A percentile compares a stretch with the other conserved stretches of the same genome.
phyloP scores from a whole-genome alignment of 2,888 invertebrate genomes.

The Heliconius erato region DNA sequence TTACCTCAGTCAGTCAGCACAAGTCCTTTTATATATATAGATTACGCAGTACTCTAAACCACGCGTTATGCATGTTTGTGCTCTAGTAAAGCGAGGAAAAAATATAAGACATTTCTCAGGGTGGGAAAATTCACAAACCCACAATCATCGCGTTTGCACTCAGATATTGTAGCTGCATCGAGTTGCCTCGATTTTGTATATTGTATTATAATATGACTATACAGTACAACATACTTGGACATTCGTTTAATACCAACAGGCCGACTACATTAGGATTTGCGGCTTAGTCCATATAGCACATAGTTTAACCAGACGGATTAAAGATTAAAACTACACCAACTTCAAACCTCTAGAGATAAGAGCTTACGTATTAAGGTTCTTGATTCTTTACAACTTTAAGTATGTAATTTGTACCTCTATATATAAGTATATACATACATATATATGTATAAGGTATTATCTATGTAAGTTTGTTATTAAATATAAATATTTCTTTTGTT shows the following conservation, averaged over 20 bases:
- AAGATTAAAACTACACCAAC: slow-evolving; percentile 11
- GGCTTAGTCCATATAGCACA: background rate
- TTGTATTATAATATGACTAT: background rate
- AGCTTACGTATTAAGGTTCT: background rate
- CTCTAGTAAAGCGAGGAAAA: too few relatives aligned
- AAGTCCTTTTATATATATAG: too few relatives aligned
- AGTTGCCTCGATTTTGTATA: background rate
- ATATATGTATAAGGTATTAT: too few relatives aligned
- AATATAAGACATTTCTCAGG: too few relatives aligned
- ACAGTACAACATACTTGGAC: background rate
- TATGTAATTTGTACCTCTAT: background rate
- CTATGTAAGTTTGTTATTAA: too few relatives aligned
- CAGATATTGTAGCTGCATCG: too few relatives aligned
- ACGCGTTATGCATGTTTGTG: too few relatives aligned
- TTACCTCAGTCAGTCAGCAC: too few relatives aligned
- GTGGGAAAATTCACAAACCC: background rate
- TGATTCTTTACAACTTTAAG: background rate
- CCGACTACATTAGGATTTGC: background rate
- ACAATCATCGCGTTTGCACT: too few relatives aligned
- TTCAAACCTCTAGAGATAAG: slow-evolving; percentile 6
- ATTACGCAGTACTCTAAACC: background rate
- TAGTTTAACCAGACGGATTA: slow-evolving; percentile 1
- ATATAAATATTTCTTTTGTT: background rate
- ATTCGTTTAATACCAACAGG: background rate
- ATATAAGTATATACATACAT: background rate